Base-by-base conservation (phyloP, 2,113 vertebrate genomes). In the Anarhynchus alexandrinus region DNA sequence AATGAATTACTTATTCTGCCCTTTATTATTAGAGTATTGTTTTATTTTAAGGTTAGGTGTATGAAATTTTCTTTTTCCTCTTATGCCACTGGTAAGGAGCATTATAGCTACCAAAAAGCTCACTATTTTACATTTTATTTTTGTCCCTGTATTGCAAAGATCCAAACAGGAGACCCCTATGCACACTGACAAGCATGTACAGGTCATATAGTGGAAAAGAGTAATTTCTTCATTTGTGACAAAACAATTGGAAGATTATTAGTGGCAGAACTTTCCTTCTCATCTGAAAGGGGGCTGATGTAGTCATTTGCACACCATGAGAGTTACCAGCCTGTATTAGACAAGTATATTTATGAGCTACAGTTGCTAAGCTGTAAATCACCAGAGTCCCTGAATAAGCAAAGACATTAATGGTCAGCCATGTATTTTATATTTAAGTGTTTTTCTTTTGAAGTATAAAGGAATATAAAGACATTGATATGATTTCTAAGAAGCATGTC, bases 321-420 rank as follows among this genome's bases (percentile, higher is more conserved):
- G 49, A 78, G 15, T 79, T 96, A 92, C 77, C 5, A 30, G 30
- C 29, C 40, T 66, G 40, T 47, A 57, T 89, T 84, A 82, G 14
- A 64, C 40, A 82, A 42, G 78, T 94, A 93, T 91, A 96, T 81
- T 94, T 93, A 92, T 95, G 77, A 95, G 47, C 52, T 79, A 14
- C 54, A 38, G 30, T 76, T 88, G 69, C 55, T 95, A 91, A 94
- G 16, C 64, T 84, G 40, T 85, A 96, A 92, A 94, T 94, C 93
- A 96, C 25, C 16, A 13, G 59, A 82, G 32, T 26, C 36, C 19
- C 34, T 80, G 76, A 78, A 95, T 91, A 92, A 94, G 52, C 43
- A 76, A 82, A 93, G n/a, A 79, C 8, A 30, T 94, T 88, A 84
- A 78, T 67, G 43, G 87, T 93, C 96, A 94, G 83, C 27, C 45